phyloP scores from a whole-genome alignment of 2,888 invertebrate species.

The Teleogryllus oceanicus region DNA sequence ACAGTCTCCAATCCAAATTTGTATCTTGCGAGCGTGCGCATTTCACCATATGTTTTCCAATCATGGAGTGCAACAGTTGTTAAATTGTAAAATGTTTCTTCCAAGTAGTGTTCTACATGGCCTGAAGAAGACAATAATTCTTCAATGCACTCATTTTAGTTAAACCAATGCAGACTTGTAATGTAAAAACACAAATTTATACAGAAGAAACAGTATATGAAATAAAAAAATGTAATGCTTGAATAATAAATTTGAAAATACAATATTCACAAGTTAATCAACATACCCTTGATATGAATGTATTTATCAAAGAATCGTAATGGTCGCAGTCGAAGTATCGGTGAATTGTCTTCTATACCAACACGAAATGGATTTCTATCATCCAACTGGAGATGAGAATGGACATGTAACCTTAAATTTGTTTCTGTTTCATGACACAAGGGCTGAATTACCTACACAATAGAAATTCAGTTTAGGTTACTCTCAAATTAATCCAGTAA shows the following conservation, averaged over 20 bases:
- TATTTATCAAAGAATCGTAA: constrained; percentile 56
- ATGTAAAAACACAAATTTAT: background rate
- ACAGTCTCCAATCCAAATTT: constrained; percentile 77
- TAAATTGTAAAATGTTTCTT: constrained; percentile 92
- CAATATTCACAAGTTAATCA: background rate
- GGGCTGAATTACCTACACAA: constrained; percentile 53
- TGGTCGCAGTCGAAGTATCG: constrained; percentile 58
- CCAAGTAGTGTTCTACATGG: constrained; percentile 83
- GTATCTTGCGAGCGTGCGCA: constrained; percentile 86
- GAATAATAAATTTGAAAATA: background rate
- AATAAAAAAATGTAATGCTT: background rate
- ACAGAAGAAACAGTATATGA: no score
- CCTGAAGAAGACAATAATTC: constrained; percentile 39
- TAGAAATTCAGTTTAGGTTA: background rate
- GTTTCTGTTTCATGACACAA: constrained; percentile 87
- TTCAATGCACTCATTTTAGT: background rate
- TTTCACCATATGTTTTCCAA: constrained; percentile 96
- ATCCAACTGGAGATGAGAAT: constrained; percentile 80
- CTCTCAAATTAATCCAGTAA: no score
- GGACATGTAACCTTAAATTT: constrained; percentile 85
- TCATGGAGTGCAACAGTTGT: constrained; percentile 96
- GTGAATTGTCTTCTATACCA: constrained; percentile 61
- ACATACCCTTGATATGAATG: constrained; percentile 60
- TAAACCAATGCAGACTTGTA: background rate
- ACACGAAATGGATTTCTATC: constrained; percentile 68